Evolutionary conservation across 1,140 invertebrate species (phyloP), one percentile per base, ranked within the genome.

Genomic region (Drosophila melanica): DNA sequence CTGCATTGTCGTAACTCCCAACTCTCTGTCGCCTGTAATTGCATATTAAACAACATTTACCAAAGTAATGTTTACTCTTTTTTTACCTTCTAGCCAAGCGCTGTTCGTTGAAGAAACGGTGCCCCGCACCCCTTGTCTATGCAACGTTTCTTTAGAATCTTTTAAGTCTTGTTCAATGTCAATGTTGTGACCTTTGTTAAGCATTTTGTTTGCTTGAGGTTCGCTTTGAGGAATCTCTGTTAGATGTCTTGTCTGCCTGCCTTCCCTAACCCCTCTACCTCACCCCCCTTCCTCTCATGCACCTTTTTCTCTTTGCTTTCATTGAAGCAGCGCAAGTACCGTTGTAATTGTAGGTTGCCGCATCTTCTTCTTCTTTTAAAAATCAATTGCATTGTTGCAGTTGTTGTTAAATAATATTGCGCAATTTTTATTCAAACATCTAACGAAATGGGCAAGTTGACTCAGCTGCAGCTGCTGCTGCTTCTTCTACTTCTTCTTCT

Each of bases 121-220:
- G 5, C 35, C 9, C 42, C 23, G 14, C 23, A n/a, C 47, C 20
- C 42, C 54, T 23, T 12, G 3, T 4, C 45, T 12, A 16, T 37
- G 42, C 37, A 18, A 53, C 14, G 35, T 48, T 16, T 37, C 51
- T 65, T 48, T 11, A 60, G 65, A 16, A 39, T 44, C 66, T 55
- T 70, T 63, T 44, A 66, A 57, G 66, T 73, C 79, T 73, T 77
- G 72, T 77, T 86, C 82, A 86, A 86, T 86, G 82, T 87, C 82
- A 87, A 87, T 87, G 82, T 79, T 87, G 82, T 87, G 82, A 87
- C 82, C 82, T 87, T 87, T 87, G 82, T 89, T 89, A 89, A 74
- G 79, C 79, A 89, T 82, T 89, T 89, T 82, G 68, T 82, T 86
- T 82, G 79, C 79, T 64, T 51, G 66, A 33, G 14, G 58, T 62